Evolutionary conservation across 2,797 vertebrate genomes (phyloP).

Genomic region (Phataginus tetradactyla): DNA sequence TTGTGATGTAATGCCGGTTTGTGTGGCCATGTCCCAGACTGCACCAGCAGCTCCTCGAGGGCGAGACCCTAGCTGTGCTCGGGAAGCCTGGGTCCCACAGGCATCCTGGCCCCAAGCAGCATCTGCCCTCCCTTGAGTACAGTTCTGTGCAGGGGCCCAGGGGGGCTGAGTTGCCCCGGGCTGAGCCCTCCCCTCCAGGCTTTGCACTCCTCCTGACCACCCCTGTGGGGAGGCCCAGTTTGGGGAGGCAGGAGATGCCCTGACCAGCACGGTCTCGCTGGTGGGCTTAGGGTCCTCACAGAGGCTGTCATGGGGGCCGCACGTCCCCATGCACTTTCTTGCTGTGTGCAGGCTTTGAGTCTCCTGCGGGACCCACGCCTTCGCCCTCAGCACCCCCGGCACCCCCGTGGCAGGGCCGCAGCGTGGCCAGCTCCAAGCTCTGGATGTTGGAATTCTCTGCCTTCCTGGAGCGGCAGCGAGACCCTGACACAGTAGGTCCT

Average conservation of each 20-base stretch:
- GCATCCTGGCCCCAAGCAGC: accelerated
- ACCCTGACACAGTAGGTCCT: constrained; percentile 92
- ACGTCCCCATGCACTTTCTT: constrained; percentile 32
- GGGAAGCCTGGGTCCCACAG: background rate
- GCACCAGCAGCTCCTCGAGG: background rate
- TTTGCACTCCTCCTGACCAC: too few relatives aligned
- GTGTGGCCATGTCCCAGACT: background rate
- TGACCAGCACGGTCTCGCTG: background rate
- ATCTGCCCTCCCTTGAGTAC: background rate
- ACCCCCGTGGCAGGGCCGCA: constrained; percentile 94
- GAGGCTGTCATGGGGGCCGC: background rate
- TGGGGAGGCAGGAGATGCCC: background rate
- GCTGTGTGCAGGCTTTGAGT: constrained; percentile 91
- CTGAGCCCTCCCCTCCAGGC: background rate
- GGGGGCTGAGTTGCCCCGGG: background rate
- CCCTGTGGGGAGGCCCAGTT: background rate
- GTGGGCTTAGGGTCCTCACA: background rate
- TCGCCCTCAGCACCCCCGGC: constrained; percentile 90
- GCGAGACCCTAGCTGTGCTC: background rate
- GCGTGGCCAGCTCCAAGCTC: constrained; percentile 95
- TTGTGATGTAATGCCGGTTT: accelerated
- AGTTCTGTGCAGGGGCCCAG: background rate
- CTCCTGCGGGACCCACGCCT: constrained; percentile 86
- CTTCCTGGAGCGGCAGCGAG: constrained; percentile 95
- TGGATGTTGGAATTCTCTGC: constrained; percentile 97